Conservation (phyloP, 2,888 invertebrate genomes). For the Branchipolynoe longqiensis region DNA sequence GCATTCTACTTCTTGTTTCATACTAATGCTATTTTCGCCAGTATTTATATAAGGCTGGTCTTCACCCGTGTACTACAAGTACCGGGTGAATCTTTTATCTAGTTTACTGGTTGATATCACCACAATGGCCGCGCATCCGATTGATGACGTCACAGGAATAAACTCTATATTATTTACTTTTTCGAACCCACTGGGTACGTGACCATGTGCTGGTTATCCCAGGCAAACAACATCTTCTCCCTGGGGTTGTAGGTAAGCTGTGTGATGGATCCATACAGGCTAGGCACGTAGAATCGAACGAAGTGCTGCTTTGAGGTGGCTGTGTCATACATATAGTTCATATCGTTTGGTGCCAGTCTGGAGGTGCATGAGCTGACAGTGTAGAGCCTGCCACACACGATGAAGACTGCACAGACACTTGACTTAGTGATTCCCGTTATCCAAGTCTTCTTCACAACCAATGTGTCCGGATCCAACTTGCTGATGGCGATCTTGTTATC, state of each 20-base stretch:
- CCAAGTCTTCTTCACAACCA: not conserved
- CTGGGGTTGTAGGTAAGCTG: slow-evolving; percentile 36
- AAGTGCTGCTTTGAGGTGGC: not conserved
- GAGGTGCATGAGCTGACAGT: not conserved
- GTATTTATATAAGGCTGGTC: too few relatives aligned
- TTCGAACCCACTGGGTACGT: not conserved
- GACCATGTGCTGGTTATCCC: slow-evolving; percentile 15
- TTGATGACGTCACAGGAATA: too few relatives aligned
- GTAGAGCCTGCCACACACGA: slow-evolving; percentile 26
- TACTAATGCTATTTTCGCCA: too few relatives aligned
- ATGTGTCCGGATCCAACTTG: not conserved
- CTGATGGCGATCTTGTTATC: slow-evolving; percentile 24
- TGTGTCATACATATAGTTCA: slow-evolving; percentile 37
- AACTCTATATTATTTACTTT: too few relatives aligned
- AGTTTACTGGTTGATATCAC: too few relatives aligned
- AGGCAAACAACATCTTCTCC: slow-evolving; percentile 15
- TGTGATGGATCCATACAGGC: not conserved
- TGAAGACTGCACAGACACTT: slow-evolving; percentile 20
- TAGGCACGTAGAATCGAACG: not conserved
- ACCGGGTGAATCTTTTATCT: too few relatives aligned
- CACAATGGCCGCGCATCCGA: too few relatives aligned
- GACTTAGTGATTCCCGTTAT: not conserved
- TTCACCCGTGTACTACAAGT: too few relatives aligned
- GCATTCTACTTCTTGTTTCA: too few relatives aligned
- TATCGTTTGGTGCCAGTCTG: not conserved